These are phyloP conservation scores for Spea multiplicata DNA, from an alignment of 2,113 vertebrate species.

Conservation along the genomic window DNA sequence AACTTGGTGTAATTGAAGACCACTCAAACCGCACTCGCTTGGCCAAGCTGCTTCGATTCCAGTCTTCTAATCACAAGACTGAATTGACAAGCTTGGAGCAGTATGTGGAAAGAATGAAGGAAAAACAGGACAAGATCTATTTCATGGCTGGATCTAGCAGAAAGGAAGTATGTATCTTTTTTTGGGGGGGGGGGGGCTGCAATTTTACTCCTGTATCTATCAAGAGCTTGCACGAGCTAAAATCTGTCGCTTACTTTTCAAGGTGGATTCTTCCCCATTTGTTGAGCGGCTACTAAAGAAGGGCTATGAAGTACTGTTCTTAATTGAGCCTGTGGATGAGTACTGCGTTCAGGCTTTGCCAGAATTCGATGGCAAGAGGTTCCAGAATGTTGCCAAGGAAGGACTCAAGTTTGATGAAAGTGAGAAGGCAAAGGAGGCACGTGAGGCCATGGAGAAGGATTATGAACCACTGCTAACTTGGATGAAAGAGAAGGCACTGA, in stretches of 20 bases:
- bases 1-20: constrained; percentile 97
- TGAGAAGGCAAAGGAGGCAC: constrained; percentile 88
- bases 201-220: background rate
- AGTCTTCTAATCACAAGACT: constrained; percentile 85
- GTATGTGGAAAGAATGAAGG: constrained; percentile 98
- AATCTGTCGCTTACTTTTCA: background rate
- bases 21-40: constrained; percentile 96
- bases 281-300: constrained; percentile 94
- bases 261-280: constrained; percentile 96
- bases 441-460: constrained; percentile 88
- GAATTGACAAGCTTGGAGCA: constrained; percentile 84
- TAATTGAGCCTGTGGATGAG: constrained; percentile 96
- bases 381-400: constrained; percentile 98
- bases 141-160: constrained; percentile 96
- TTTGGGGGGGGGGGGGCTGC: background rate
- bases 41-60: constrained; percentile 94
- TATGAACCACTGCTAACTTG: constrained; percentile 91
- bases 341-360: constrained; percentile 97
- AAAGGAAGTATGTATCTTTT: constrained; percentile 76
- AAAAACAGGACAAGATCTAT: constrained; percentile 98
- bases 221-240: too few relatives aligned
- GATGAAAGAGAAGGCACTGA: constrained; percentile 94
- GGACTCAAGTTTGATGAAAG: constrained; percentile 95
- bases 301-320: constrained; percentile 95
- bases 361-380: constrained; percentile 95